Evolutionary conservation across 2,113 vertebrate species (phyloP).

Genomic region (Eidolon helvum): DNA sequence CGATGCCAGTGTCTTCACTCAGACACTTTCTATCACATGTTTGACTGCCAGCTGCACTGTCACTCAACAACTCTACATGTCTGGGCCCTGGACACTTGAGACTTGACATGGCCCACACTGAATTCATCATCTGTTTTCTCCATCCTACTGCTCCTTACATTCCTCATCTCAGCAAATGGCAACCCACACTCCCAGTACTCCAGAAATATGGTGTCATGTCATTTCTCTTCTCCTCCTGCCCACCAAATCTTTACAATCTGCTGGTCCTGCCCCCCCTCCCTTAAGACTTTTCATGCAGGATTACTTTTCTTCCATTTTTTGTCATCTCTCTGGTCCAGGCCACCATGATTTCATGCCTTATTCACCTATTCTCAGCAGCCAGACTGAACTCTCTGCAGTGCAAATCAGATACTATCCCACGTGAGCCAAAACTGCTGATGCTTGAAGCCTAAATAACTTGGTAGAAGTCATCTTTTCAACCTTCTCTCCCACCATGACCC

Average conservation of each 20-base stretch:
- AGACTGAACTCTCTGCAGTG: neutral
- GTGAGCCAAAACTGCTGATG: neutral
- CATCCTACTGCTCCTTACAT: neutral
- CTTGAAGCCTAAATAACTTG: neutral
- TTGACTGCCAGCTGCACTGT: neutral
- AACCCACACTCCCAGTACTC: neutral
- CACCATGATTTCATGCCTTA: neutral
- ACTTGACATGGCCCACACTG: neutral
- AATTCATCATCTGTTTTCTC: neutral
- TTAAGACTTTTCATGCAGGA: neutral
- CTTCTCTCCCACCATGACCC: neutral
- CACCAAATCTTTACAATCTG: neutral
- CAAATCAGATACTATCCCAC: neutral
- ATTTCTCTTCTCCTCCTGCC: neutral
- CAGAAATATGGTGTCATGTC: neutral
- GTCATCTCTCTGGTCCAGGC: neutral
- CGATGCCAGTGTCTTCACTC: neutral
- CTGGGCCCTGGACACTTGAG: neutral
- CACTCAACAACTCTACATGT: neutral
- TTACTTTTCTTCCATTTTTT: neutral
- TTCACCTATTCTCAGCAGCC: neutral
- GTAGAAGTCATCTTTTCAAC: neutral
- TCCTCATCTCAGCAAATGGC: neutral
- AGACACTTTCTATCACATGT: neutral
- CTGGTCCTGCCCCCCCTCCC: neutral